phyloP scores from a whole-genome alignment of 2,888 invertebrate species.

The Candidula unifasciata region DNA sequence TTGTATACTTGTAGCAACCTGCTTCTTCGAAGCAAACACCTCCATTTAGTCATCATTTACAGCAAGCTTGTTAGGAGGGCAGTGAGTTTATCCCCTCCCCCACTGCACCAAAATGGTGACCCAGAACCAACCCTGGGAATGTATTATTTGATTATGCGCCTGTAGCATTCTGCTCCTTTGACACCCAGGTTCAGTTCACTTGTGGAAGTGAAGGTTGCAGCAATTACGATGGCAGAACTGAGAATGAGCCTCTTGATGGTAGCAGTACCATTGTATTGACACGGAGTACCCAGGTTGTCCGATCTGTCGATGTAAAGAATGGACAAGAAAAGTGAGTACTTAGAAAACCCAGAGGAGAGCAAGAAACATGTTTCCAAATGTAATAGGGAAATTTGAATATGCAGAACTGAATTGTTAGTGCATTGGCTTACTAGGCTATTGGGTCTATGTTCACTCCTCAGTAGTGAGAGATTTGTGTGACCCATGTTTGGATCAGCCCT shows the following conservation, averaged over 20 bases:
- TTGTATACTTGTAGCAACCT: too few relatives aligned
- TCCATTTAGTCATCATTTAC: too few relatives aligned
- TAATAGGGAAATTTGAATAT: background rate
- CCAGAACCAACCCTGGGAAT: too few relatives aligned
- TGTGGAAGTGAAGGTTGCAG: conserved; percentile 72
- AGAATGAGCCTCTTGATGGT: conserved; percentile 7
- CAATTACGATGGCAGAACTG: conserved; percentile 33
- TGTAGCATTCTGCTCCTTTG: background rate
- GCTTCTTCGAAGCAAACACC: too few relatives aligned
- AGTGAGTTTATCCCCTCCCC: too few relatives aligned
- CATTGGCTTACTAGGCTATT: too few relatives aligned
- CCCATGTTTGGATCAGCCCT: too few relatives aligned
- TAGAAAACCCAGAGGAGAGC: background rate
- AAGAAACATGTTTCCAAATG: background rate
- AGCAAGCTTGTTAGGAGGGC: too few relatives aligned
- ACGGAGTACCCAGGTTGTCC: conserved; percentile 89
- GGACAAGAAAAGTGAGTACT: conserved; percentile 87
- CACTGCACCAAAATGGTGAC: too few relatives aligned
- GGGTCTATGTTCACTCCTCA: too few relatives aligned
- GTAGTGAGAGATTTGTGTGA: too few relatives aligned
- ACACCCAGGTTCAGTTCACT: conserved; percentile 68
- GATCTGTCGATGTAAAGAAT: conserved; percentile 91
- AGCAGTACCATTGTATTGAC: conserved; percentile 86
- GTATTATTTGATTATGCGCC: too few relatives aligned
- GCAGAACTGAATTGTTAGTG: background rate